Percentiles rank a stretch among this genome's conserved stretches.
Evolutionary conservation across 2,113 vertebrate species (phyloP).

Genomic region (Mirza zaza): DNA sequence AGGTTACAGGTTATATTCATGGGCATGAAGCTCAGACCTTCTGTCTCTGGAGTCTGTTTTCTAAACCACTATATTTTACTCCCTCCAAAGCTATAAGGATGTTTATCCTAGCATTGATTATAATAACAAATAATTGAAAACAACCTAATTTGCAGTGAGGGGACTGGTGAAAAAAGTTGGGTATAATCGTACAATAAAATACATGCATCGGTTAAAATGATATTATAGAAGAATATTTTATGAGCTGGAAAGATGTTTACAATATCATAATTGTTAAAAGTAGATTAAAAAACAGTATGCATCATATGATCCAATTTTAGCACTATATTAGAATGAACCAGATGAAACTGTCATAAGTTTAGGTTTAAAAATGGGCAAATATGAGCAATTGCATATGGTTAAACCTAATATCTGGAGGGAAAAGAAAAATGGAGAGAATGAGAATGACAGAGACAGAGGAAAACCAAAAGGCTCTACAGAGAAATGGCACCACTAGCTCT

Average conservation of each 20-base stretch:
- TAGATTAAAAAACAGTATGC: background rate
- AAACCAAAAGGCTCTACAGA: background rate
- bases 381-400: background rate
- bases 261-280: conserved; percentile 26
- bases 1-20: background rate
- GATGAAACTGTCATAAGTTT: conserved; percentile 37
- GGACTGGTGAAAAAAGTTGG: background rate
- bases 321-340: conserved; percentile 12
- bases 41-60: background rate
- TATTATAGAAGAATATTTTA: background rate
- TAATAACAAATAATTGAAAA: conserved; percentile 4
- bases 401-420: background rate
- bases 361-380: background rate
- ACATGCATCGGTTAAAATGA: conserved; percentile 39
- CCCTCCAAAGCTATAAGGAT: background rate
- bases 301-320: conserved; percentile 18
- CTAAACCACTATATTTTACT: background rate
- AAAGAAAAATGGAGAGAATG: background rate
- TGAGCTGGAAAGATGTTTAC: conserved; percentile 19
- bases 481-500: background rate
- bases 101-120: background rate
- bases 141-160: conserved; percentile 31
- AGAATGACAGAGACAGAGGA: background rate
- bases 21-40: background rate
- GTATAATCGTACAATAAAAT: background rate